Evolutionary conservation across 2,888 invertebrate genomes (phyloP).

Genomic region (Melinopterus prodromus): DNA sequence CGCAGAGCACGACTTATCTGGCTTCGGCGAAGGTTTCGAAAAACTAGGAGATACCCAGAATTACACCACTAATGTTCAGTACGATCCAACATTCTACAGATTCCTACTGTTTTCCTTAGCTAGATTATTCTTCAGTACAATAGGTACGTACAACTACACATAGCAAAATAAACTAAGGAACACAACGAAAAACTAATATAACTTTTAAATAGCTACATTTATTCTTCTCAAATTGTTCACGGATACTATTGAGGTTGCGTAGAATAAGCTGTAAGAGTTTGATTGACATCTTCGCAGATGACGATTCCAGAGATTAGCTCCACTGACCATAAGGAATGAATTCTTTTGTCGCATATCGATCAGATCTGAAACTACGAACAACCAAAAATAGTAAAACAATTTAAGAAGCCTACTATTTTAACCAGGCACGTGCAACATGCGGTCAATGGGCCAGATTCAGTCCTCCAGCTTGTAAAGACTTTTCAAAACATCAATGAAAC

Average conservation of each 20-base stretch:
- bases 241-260: background rate
- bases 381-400: too few relatives aligned
- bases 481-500: too few relatives aligned
- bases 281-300: too few relatives aligned
- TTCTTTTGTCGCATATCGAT: too few relatives aligned
- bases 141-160: conserved; percentile 52
- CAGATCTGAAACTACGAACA: too few relatives aligned
- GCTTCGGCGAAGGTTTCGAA: conserved; percentile 47
- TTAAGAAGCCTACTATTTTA: too few relatives aligned
- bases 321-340: too few relatives aligned
- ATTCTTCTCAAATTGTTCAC: background rate
- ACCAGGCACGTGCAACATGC: too few relatives aligned
- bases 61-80: conserved; percentile 48
- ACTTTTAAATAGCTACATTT: background rate
- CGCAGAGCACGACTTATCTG: conserved; percentile 53
- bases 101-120: conserved; percentile 54
- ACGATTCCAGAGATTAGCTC: too few relatives aligned
- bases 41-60: conserved; percentile 42
- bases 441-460: too few relatives aligned
- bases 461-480: too few relatives aligned
- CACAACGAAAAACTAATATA: background rate
- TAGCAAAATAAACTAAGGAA: background rate
- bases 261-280: background rate
- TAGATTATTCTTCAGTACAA: conserved; percentile 54
- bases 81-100: conserved; percentile 56